A percentile compares a stretch with the other conserved stretches of the same genome.
These are phyloP conservation scores for Agriopis leucophaearia DNA, from an alignment of 2,888 invertebrate species.

Conservation along the genomic window DNA sequence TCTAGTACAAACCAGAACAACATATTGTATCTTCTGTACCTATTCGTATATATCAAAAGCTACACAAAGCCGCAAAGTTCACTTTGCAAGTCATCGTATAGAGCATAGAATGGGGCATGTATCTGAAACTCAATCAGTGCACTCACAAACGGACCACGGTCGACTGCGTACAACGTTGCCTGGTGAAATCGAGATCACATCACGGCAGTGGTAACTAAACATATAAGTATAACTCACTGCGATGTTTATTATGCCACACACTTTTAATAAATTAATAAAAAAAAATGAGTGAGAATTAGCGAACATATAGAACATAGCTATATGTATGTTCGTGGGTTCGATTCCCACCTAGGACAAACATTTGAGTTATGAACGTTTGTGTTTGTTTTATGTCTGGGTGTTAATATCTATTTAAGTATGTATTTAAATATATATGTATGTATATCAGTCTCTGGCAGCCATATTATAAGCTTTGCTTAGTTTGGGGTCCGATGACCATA, in stretches of 20 bases:
- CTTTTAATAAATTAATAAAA: too few species aligned
- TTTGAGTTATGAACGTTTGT: too few species aligned
- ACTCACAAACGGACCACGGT: conserved; percentile 73
- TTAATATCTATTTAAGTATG: too few species aligned
- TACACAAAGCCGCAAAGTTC: conserved; percentile 19
- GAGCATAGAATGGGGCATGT: conserved; percentile 47
- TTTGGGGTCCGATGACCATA: too few species aligned
- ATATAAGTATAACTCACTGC: neutral
- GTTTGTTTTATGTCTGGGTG: too few species aligned
- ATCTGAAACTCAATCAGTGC: conserved; percentile 79
- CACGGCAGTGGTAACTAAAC: neutral
- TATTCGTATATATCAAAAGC: conserved; percentile 21
- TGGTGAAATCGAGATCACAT: conserved; percentile 75
- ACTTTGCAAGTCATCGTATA: conserved; percentile 54
- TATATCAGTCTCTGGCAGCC: too few species aligned
- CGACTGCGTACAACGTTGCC: conserved; percentile 61
- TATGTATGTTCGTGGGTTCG: too few species aligned
- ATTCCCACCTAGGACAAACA: too few species aligned
- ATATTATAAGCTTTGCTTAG: too few species aligned
- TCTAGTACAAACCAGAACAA: neutral
- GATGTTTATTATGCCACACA: neutral
- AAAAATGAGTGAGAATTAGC: too few species aligned
- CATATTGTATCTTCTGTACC: neutral
- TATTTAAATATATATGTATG: too few species aligned
- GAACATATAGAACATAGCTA: too few species aligned